phyloP scores from a whole-genome alignment of 2,113 vertebrate genomes.

The Progne subis region DNA sequence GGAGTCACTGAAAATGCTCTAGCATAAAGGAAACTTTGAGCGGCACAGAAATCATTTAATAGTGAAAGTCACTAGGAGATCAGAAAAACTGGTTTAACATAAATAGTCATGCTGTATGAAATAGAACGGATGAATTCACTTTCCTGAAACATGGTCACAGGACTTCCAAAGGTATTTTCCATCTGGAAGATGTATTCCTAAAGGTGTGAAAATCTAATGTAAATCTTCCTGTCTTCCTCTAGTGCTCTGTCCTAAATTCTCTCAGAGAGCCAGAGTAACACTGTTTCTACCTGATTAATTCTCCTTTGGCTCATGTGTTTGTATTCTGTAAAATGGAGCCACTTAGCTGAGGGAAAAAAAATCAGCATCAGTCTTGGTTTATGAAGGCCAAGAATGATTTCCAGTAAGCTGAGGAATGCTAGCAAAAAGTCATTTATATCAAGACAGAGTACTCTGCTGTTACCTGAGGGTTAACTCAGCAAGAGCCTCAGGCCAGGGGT shows the following conservation, averaged over 20 bases:
- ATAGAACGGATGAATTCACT: rapidly evolving
- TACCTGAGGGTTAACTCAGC: neutral
- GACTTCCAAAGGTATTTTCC: neutral
- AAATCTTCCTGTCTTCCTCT: neutral
- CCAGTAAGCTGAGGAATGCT: neutral
- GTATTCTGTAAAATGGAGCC: neutral
- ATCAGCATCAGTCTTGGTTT: neutral
- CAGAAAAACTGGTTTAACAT: neutral
- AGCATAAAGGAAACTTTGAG: neutral
- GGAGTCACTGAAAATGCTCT: neutral
- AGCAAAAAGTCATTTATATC: neutral
- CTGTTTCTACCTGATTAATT: neutral
- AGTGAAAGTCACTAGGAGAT: conserved; percentile 18
- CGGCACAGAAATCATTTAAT: neutral
- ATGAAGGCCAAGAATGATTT: neutral
- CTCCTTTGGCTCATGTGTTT: neutral
- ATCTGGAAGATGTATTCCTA: neutral
- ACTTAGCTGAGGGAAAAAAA: neutral
- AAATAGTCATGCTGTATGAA: neutral
- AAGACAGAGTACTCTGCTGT: neutral
- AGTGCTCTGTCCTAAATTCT: neutral
- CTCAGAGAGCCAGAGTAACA: neutral
- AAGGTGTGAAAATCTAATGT: neutral
- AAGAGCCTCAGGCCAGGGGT: neutral
- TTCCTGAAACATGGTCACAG: neutral